Base-by-base conservation (phyloP, 1,140 invertebrate species). In the Lutraria rhynchaena region DNA sequence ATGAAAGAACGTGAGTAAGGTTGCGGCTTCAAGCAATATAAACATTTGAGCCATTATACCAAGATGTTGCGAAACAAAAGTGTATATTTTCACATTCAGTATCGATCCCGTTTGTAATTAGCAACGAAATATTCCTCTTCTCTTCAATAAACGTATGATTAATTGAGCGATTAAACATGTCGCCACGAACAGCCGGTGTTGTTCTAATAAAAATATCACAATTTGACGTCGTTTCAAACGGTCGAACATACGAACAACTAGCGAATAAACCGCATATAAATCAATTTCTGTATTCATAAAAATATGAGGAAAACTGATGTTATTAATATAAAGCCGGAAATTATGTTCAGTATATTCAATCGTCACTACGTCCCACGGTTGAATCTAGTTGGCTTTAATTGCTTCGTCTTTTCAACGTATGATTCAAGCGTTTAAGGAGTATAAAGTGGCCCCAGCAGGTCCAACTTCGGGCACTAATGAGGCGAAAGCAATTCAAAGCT, bases 321-420 rank as follows among this genome's bases (percentile, higher is more conserved):
- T 57, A 65, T 55, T 78, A 57, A 69, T 69, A 69, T 31, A 31
- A 24, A n/a, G 27, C 76, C 76, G 76, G 76, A 78, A 67, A 78
- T 78, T 78, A 69, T 78, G 65, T 69, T 57, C 44, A 22, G 35
- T 78, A 58, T 78, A 53, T 69, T 78, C 63, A 58, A 41, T 78
- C 22, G 51, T 33, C 31, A 41, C 58, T 46, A 60, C 51, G 58
- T 63, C 53, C 24, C 35, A 49, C 35, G 27, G 63, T 44, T 17
- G 13, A 69, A 69, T 78, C 53, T 69, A 55, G 49, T 29, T 22
- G 51, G 44, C 41, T 41, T 1, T 78, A 78, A 78, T 57, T 78
- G 61, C 37, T 33, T 31, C 35, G 57, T 41, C 63, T n/a, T 51
- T 58, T 41, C 51, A 37, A 9, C 7, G 76, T 61, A 78, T 67